These are phyloP conservation scores for Plagodis pulveraria DNA, from an alignment of 2,888 invertebrate genomes.

Conservation along the genomic window DNA sequence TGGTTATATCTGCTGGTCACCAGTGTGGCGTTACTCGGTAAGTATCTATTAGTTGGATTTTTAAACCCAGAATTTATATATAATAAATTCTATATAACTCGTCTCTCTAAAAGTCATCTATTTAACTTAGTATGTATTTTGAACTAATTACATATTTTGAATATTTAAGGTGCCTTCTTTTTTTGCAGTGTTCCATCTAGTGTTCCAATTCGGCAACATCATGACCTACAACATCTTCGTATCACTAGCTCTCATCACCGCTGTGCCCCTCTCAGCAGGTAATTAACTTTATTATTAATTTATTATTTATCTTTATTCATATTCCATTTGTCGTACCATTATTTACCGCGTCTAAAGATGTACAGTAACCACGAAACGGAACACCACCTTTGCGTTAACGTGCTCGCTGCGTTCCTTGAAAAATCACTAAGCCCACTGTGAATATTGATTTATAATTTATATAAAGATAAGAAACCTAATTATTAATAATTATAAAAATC, in stretches of 20 bases:
- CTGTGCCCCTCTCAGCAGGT: constrained; percentile 98
- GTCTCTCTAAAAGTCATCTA: neutral
- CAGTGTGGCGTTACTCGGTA: constrained; percentile 91
- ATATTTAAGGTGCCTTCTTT: constrained; percentile 9
- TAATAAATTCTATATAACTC: too few relatives aligned
- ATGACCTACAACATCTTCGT: constrained; percentile 98
- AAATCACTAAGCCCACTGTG: too few relatives aligned
- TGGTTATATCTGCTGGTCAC: constrained; percentile 94
- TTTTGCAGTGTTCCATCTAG: constrained; percentile 93
- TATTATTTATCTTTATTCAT: too few relatives aligned
- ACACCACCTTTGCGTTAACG: too few relatives aligned
- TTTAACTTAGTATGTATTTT: neutral
- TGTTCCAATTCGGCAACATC: constrained; percentile 97
- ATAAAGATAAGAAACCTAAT: too few relatives aligned
- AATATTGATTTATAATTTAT: too few relatives aligned
- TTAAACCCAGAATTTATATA: too few relatives aligned
- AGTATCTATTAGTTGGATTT: constrained; percentile 43
- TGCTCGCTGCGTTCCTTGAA: too few relatives aligned
- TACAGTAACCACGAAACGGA: too few relatives aligned
- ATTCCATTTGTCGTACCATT: too few relatives aligned
- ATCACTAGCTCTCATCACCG: constrained; percentile 96
- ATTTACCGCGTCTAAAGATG: too few relatives aligned
- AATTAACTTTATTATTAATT: constrained; percentile 33
- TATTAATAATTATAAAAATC: too few relatives aligned
- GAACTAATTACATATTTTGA: neutral